phyloP scores from a whole-genome alignment of 2,113 vertebrate genomes.

The Laticauda colubrina region DNA sequence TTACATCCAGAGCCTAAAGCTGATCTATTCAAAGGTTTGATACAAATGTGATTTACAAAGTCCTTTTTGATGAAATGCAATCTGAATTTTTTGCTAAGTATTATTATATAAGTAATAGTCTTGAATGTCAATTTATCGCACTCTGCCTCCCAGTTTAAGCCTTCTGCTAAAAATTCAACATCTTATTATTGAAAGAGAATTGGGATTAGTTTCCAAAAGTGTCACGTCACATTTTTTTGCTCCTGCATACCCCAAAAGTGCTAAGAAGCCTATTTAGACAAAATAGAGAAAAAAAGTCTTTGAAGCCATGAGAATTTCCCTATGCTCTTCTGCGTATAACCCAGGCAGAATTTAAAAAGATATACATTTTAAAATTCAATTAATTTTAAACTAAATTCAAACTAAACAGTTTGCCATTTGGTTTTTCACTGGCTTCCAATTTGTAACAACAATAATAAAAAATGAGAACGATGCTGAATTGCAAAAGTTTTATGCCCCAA shows the following conservation, averaged over 20 bases:
- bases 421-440: neutral
- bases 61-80: rapidly evolving
- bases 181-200: neutral
- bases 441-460: neutral
- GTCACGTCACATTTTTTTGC: neutral
- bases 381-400: neutral
- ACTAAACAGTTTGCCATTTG: neutral
- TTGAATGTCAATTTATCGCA: neutral
- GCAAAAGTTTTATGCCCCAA: neutral
- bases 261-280: neutral
- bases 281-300: neutral
- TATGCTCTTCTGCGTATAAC: neutral
- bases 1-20: neutral
- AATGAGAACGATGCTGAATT: neutral
- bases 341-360: neutral
- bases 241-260: neutral
- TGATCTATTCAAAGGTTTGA: neutral
- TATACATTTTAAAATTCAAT: neutral
- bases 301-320: neutral
- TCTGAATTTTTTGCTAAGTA: neutral
- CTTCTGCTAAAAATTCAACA: neutral
- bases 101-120: neutral
- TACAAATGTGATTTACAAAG: neutral
- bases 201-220: neutral
- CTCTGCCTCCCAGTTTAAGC: too few relatives aligned